These are phyloP conservation scores for Pinctada fucata DNA, from an alignment of 2,888 invertebrate genomes.

Conservation along the genomic window DNA sequence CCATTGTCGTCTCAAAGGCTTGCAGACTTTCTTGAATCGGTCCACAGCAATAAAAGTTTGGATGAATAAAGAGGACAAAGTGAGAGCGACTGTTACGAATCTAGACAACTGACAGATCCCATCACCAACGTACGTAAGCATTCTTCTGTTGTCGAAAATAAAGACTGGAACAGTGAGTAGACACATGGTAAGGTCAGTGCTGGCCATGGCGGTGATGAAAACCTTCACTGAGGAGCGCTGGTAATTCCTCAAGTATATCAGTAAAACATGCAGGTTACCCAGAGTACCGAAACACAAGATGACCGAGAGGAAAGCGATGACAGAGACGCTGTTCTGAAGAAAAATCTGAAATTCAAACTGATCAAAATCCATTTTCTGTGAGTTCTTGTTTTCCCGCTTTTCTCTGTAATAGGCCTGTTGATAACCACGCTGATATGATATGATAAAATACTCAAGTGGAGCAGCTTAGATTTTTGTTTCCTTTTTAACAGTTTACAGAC, in stretches of 20 bases:
- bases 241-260: not conserved
- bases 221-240: not conserved
- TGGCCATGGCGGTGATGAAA: not conserved
- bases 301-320: not conserved
- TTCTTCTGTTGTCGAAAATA: not conserved
- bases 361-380: too few relatives aligned
- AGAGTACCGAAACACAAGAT: not conserved
- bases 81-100: not conserved
- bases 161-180: not conserved
- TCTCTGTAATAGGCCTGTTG: too few relatives aligned
- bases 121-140: not conserved
- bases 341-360: not conserved
- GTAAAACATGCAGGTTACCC: not conserved
- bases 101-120: not conserved
- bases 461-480: too few relatives aligned
- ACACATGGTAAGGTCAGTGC: not conserved
- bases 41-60: not conserved
- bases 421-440: too few relatives aligned
- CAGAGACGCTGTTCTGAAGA: not conserved
- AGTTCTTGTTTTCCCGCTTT: too few relatives aligned
- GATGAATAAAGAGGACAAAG: not conserved
- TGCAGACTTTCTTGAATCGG: not conserved
- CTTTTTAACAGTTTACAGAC: too few relatives aligned
- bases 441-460: too few relatives aligned
- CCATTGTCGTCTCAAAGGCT: not conserved